Percentiles rank a stretch among this genome's conserved stretches.
Evolutionary conservation across 2,888 invertebrate species (phyloP).

Genomic region (Hedychridium roseum): DNA sequence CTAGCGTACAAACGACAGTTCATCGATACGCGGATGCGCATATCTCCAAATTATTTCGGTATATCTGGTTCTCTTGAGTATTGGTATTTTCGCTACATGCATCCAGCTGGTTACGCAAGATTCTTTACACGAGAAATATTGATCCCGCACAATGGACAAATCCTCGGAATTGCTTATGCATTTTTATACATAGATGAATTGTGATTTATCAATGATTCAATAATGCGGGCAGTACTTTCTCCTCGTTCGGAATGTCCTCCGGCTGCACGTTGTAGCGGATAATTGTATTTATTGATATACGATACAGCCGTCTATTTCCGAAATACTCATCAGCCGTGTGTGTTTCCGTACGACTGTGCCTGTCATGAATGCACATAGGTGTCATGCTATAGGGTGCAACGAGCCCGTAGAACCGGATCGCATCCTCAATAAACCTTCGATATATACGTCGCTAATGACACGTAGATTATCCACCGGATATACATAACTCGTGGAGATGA

Average conservation of each 20-base stretch:
- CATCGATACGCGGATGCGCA: too few relatives aligned
- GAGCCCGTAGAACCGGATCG: conserved; percentile 27
- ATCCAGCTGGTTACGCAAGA: too few relatives aligned
- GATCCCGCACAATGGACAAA: too few relatives aligned
- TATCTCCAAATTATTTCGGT: too few relatives aligned
- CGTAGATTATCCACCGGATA: conserved; percentile 27
- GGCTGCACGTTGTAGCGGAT: conserved; percentile 1
- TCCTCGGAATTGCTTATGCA: too few relatives aligned
- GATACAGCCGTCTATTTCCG: conserved; percentile 23
- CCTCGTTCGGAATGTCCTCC: conserved; percentile 4
- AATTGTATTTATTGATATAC: background rate
- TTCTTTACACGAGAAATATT: too few relatives aligned
- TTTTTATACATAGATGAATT: too few relatives aligned
- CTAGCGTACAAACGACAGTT: too few relatives aligned
- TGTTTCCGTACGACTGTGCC: conserved; percentile 26
- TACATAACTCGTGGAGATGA: too few relatives aligned
- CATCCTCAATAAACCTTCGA: conserved; percentile 30
- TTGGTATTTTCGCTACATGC: too few relatives aligned
- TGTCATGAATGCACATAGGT: conserved; percentile 29
- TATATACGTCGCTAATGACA: conserved; percentile 32
- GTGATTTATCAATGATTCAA: too few relatives aligned
- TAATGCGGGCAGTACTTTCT: conserved; percentile 1
- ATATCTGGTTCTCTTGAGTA: too few relatives aligned
- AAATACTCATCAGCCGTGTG: conserved; percentile 16
- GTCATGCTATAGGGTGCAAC: conserved; percentile 28